A percentile compares a stretch with the other conserved stretches of the same genome.
Evolutionary conservation across 2,797 vertebrate species (phyloP).

Genomic region (Serranus cabrilla): DNA sequence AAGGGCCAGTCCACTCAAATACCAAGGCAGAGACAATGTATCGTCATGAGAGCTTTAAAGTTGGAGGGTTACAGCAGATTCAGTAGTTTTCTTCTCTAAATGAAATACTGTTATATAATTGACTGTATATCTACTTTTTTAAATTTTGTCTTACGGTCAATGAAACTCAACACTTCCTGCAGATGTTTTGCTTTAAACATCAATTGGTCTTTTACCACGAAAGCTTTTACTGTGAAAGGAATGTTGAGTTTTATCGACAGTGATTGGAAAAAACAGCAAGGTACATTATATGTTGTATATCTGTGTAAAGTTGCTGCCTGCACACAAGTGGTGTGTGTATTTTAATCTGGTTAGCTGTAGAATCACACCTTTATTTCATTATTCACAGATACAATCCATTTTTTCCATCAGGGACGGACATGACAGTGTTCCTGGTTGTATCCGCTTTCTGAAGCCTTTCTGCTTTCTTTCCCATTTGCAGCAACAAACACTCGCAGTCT

Average conservation of each 20-base stretch:
- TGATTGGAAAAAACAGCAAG: neutral
- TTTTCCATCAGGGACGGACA: constrained; percentile 6
- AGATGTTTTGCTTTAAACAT: neutral
- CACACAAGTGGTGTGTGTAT: neutral
- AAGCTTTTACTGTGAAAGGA: constrained; percentile 12
- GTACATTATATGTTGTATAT: neutral
- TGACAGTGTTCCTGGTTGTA: neutral
- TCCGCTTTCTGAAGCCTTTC: neutral
- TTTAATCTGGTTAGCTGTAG: neutral
- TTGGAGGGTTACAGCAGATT: no score
- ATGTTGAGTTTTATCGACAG: neutral
- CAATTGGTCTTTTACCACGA: neutral
- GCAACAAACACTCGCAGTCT: neutral
- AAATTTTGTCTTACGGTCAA: neutral
- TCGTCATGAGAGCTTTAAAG: no score
- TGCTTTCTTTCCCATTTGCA: neutral
- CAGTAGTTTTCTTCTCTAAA: neutral
- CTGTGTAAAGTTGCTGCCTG: neutral
- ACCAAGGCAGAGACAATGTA: no score
- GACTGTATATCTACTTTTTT: neutral
- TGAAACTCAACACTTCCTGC: neutral
- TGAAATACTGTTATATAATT: neutral
- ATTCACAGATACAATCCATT: constrained; percentile 13
- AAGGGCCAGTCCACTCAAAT: constrained; percentile 14
- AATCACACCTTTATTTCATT: constrained; percentile 1